A percentile compares a stretch with the other conserved stretches of the same genome.
phyloP scores from a whole-genome alignment of 2,888 invertebrate genomes.

The Harpagoxenus sublaevis region DNA sequence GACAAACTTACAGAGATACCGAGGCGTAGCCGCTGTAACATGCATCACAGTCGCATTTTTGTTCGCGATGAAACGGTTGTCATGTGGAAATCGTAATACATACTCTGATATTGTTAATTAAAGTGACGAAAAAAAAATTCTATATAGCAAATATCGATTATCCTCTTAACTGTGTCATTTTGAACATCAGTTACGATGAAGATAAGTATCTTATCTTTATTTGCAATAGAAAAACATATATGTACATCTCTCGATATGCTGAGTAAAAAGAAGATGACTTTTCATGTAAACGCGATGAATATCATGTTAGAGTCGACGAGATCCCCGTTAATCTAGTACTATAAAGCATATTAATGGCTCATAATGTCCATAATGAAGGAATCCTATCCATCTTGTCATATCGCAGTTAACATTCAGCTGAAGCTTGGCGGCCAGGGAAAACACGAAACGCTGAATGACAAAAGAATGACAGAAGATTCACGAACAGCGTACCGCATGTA shows the following conservation, averaged over 20 bases:
- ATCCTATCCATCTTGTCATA: slow-evolving; percentile 21
- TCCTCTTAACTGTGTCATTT: not conserved
- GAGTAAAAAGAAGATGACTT: not conserved
- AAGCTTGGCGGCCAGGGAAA: slow-evolving; percentile 4
- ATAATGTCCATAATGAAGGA: not conserved
- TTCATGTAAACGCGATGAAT: not conserved
- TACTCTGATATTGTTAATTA: not conserved
- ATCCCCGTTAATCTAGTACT: not conserved
- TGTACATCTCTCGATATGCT: not conserved
- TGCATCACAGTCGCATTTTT: not conserved
- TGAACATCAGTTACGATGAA: not conserved
- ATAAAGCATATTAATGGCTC: not conserved
- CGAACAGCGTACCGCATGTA: slow-evolving; percentile 23
- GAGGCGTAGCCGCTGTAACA: slow-evolving; percentile 20
- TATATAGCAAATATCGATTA: not conserved
- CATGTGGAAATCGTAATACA: not conserved
- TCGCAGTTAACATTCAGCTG: slow-evolving; percentile 32
- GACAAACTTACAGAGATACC: not conserved
- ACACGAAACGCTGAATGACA: slow-evolving; percentile 36
- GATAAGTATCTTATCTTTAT: not conserved
- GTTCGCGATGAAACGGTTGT: not conserved
- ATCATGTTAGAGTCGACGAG: not conserved
- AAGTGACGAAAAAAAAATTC: not conserved
- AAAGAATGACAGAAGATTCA: slow-evolving; percentile 65
- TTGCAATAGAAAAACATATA: not conserved